Percentiles rank a stretch among this genome's conserved stretches.
Conservation (phyloP, 2,797 vertebrate genomes). For the Heliangelus exortis region DNA sequence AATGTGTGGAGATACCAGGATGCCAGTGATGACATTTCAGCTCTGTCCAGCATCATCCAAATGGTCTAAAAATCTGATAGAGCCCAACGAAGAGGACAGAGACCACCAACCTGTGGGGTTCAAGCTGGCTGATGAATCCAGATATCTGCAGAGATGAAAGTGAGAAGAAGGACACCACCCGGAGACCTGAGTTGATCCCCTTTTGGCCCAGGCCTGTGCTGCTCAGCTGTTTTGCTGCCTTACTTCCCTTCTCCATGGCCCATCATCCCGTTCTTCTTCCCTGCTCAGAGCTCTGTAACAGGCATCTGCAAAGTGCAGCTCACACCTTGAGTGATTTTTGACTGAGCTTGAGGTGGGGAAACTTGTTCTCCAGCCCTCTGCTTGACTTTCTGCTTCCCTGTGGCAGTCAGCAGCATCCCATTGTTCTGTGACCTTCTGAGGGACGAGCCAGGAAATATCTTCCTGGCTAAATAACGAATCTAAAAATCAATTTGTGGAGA, state of each 20-base stretch:
- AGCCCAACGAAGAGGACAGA: not conserved
- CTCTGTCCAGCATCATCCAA: not conserved
- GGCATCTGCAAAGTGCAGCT: not conserved
- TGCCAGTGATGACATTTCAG: not conserved
- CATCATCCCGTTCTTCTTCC: not conserved
- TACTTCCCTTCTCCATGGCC: not conserved
- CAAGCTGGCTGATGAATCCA: not conserved
- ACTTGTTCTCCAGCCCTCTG: not conserved
- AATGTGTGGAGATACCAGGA: not conserved
- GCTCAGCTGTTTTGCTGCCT: not conserved
- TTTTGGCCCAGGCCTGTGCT: not conserved
- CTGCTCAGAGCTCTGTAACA: not conserved
- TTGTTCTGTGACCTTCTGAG: slow-evolving; percentile 47
- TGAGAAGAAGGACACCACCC: not conserved
- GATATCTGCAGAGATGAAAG: not conserved
- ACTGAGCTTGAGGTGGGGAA: not conserved
- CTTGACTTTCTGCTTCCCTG: not conserved
- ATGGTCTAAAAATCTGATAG: not conserved
- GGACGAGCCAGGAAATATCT: slow-evolving; percentile 50
- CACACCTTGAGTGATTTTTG: not conserved
- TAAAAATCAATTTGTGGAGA: slow-evolving; percentile 69
- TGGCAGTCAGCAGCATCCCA: not conserved
- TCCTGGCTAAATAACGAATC: slow-evolving; percentile 57
- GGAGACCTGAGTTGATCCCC: not conserved
- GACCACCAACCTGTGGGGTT: not conserved